Percentiles rank a stretch among this genome's conserved stretches.
phyloP scores from a whole-genome alignment of 1,140 invertebrate species.

The Rhagoletis pomonella region DNA sequence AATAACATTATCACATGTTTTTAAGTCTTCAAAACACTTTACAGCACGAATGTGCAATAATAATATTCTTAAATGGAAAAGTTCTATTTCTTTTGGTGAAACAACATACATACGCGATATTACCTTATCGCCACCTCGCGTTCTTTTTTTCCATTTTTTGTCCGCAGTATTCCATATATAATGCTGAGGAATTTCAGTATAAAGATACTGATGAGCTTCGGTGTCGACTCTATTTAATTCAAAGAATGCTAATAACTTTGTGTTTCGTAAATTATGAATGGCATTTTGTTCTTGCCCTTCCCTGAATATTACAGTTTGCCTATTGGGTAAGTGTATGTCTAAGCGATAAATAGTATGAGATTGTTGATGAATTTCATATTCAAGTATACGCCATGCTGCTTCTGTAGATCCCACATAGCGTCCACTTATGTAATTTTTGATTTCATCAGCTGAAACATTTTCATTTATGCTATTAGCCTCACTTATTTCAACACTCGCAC shows the following conservation, averaged over 20 bases:
- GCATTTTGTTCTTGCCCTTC: neutral
- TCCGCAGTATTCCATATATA: neutral
- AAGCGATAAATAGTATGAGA: neutral
- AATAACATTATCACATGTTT: neutral
- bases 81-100: neutral
- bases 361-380: conserved; percentile 56
- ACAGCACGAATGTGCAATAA: neutral
- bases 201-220: neutral
- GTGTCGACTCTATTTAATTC: neutral
- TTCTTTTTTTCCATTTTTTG: conserved; percentile 11
- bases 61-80: conserved; percentile 22
- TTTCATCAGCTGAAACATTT: neutral
- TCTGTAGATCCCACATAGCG: conserved; percentile 65
- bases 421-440: conserved; percentile 56
- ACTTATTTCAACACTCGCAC: neutral
- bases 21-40: neutral
- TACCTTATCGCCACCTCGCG: conserved; percentile 4
- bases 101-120: neutral
- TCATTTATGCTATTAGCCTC: neutral
- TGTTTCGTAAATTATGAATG: neutral
- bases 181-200: neutral
- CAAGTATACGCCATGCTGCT: conserved; percentile 65
- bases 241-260: neutral
- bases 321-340: neutral
- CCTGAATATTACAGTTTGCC: neutral